phyloP scores from a whole-genome alignment of 2,888 invertebrate genomes.

The Alsophila aescularia region DNA sequence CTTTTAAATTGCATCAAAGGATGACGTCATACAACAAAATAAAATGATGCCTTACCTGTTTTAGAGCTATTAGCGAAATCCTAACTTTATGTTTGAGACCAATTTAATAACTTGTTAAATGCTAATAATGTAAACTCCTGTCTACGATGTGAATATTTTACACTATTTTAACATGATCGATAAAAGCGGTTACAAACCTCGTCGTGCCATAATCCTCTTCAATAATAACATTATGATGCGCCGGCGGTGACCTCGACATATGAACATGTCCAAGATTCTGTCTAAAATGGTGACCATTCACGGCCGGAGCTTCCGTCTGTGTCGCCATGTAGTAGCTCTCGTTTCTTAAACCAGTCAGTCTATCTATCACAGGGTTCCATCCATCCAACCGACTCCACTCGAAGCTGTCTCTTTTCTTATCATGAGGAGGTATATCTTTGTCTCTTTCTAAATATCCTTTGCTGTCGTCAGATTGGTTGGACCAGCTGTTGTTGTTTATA shows the following conservation, averaged over 20 bases:
- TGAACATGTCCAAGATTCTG: constrained; percentile 72
- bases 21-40: too few relatives aligned
- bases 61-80: too few relatives aligned
- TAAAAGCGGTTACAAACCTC: constrained; percentile 42
- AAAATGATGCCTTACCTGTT: too few relatives aligned
- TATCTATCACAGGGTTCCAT: constrained; percentile 95
- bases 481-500: constrained; percentile 82
- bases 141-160: too few relatives aligned
- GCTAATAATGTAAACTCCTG: too few relatives aligned
- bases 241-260: constrained; percentile 75
- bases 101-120: too few relatives aligned
- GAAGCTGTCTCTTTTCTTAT: constrained; percentile 81
- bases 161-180: too few relatives aligned
- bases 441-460: constrained; percentile 79
- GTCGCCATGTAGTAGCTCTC: constrained; percentile 96
- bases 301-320: constrained; percentile 84
- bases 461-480: constrained; percentile 79
- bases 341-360: constrained; percentile 92
- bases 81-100: too few relatives aligned
- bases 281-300: constrained; percentile 76
- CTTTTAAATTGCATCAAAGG: too few relatives aligned
- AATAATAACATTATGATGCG: constrained; percentile 86
- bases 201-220: constrained; percentile 85
- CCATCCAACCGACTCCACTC: constrained; percentile 86
- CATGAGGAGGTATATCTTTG: constrained; percentile 76